Conservation (phyloP, 2,113 vertebrate species). For the Myanophis thanlyinensis region DNA sequence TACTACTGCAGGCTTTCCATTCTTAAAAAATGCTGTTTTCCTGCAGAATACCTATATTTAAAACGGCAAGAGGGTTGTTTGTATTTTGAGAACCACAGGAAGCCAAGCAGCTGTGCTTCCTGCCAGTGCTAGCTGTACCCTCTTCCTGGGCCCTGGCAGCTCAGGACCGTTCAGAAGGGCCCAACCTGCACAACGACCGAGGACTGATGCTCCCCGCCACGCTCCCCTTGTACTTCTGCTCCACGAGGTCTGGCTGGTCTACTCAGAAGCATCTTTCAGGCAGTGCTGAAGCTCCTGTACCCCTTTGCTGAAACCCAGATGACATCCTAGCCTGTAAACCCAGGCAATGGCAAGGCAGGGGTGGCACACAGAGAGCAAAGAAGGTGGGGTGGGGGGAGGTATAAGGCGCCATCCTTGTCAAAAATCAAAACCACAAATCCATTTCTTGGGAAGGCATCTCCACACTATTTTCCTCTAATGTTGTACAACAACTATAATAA, state of each 20-base stretch:
- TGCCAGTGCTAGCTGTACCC: neutral
- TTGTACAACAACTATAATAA: neutral
- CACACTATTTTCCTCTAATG: neutral
- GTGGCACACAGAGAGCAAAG: neutral
- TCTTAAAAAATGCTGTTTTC: neutral
- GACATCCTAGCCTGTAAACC: neutral
- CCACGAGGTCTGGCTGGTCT: neutral
- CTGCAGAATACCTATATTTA: neutral
- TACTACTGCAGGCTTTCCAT: neutral
- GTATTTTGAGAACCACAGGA: neutral
- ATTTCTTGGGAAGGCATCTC: neutral
- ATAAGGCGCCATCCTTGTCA: neutral
- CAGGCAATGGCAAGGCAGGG: neutral
- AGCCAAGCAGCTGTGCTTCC: neutral
- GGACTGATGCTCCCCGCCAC: neutral
- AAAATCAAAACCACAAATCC: neutral
- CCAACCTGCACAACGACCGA: neutral
- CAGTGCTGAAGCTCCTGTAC: neutral
- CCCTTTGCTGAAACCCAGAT: neutral
- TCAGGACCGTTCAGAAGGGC: neutral
- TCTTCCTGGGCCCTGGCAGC: neutral
- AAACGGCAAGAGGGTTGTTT: neutral
- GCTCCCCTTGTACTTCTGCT: neutral
- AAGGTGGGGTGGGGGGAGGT: accelerated
- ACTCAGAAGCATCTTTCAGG: neutral